A percentile compares a stretch with the other conserved stretches of the same genome.
phyloP scores from a whole-genome alignment of 2,113 vertebrate genomes.

The Neogale vison region DNA sequence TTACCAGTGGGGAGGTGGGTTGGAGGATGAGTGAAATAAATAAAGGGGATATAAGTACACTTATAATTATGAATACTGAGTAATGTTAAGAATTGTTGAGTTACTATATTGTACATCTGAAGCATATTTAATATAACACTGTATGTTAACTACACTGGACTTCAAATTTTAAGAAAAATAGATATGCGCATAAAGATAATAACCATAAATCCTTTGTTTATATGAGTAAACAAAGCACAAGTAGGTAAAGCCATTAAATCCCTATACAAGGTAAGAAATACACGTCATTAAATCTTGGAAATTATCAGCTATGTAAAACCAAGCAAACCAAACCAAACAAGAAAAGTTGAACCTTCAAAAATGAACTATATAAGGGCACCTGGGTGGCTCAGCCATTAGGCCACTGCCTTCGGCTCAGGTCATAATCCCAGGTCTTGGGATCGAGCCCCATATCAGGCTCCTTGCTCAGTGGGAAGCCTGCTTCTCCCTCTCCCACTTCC shows the following conservation, averaged over 20 bases:
- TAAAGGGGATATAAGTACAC: not conserved
- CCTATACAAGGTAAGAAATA: slow-evolving; percentile 64
- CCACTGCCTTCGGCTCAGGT: too few relatives aligned
- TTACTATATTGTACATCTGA: not conserved
- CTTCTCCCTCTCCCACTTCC: too few relatives aligned
- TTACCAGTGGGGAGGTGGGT: not conserved
- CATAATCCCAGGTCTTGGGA: too few relatives aligned
- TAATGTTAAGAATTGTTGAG: not conserved
- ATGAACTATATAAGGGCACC: not conserved
- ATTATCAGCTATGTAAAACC: slow-evolving; percentile 62
- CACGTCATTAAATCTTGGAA: slow-evolving; percentile 49
- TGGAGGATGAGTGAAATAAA: not conserved
- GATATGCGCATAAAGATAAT: not conserved
- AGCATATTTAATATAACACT: not conserved
- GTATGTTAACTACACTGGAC: not conserved
- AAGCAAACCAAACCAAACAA: not conserved
- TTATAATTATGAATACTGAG: not conserved
- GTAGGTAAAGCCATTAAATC: slow-evolving; percentile 60
- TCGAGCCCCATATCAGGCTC: too few relatives aligned
- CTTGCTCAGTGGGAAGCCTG: too few relatives aligned
- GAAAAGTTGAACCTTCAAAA: slow-evolving; percentile 52
- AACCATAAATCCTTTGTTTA: not conserved
- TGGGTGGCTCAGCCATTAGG: too few relatives aligned
- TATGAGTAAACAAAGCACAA: not conserved
- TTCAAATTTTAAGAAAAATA: not conserved